Conservation (phyloP, 2,113 vertebrate species). For the Mormoops blainvillei region DNA sequence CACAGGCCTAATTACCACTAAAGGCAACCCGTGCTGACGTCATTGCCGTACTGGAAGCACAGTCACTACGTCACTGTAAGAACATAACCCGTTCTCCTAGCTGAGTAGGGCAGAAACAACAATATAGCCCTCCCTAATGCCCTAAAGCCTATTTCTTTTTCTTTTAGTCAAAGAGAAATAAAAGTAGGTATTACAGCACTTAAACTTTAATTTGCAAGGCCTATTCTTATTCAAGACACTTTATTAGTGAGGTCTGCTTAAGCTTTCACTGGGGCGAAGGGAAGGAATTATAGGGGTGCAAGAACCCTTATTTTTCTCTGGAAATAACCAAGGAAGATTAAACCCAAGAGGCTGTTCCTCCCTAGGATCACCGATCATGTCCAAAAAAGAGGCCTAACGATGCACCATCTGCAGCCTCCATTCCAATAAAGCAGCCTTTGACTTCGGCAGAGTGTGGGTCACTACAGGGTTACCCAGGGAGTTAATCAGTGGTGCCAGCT, state of each 20-base stretch:
- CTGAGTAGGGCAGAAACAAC: neutral
- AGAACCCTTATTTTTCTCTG: neutral
- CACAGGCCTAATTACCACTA: neutral
- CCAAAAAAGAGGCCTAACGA: neutral
- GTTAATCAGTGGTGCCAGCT: neutral
- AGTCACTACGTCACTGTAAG: neutral
- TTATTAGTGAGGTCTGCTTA: neutral
- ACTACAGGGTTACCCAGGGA: neutral
- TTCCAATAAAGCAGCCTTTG: neutral
- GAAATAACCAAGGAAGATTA: neutral
- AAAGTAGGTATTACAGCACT: neutral
- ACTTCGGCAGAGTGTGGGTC: neutral
- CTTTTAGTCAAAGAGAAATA: neutral
- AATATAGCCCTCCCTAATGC: neutral
- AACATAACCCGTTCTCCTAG: neutral
- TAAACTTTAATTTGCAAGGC: neutral
- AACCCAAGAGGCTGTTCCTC: neutral
- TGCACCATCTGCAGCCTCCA: neutral
- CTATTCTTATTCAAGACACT: neutral
- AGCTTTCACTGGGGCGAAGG: neutral
- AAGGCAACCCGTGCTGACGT: neutral
- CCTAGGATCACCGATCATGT: neutral
- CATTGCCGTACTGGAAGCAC: neutral
- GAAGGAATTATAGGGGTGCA: accelerated
- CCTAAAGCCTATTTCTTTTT: neutral